phyloP scores from a whole-genome alignment of 2,888 invertebrate species.

The Nomada fabriciana region DNA sequence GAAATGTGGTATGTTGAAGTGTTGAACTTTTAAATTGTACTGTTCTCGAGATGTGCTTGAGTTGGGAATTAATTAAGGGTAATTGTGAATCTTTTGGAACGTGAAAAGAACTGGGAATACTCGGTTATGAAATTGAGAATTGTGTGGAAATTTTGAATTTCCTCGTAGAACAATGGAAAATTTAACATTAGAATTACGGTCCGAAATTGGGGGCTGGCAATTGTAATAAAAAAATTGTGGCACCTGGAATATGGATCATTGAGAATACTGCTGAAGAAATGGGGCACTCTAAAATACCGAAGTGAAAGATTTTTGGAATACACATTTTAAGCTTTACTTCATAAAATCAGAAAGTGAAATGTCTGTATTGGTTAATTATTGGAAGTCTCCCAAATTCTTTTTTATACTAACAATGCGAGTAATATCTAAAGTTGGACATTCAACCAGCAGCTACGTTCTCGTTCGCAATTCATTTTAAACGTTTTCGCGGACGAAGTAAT shows the following conservation, averaged over 20 bases:
- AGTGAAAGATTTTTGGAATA: too few relatives aligned
- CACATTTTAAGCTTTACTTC: background rate
- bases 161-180: too few relatives aligned
- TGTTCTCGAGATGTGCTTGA: background rate
- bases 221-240: background rate
- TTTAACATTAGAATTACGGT: background rate
- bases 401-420: too few relatives aligned
- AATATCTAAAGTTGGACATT: too few relatives aligned
- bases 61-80: conserved; percentile 3
- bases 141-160: background rate
- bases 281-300: background rate
- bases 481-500: background rate
- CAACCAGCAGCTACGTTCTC: background rate
- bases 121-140: background rate
- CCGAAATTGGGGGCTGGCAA: background rate
- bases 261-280: background rate
- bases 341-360: too few relatives aligned
- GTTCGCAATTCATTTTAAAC: background rate
- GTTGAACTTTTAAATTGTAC: background rate
- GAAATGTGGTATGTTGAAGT: background rate
- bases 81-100: background rate
- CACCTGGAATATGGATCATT: background rate
- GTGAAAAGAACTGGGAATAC: background rate
- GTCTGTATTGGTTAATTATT: too few relatives aligned
- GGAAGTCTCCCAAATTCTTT: too few relatives aligned